These are phyloP conservation scores for Myathropa florea DNA, from an alignment of 2,888 invertebrate species.

Conservation along the genomic window DNA sequence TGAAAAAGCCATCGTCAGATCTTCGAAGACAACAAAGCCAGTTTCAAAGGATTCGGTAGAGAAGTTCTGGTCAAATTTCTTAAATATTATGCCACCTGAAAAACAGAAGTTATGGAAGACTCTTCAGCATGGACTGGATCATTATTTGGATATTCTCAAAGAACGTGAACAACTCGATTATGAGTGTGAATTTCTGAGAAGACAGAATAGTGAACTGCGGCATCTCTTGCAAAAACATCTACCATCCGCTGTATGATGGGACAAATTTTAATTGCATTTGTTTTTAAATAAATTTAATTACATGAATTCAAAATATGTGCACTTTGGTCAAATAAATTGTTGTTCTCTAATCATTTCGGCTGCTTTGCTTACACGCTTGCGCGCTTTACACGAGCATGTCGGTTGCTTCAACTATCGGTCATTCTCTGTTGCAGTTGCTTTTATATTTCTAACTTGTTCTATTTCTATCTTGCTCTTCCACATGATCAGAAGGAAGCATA, in stretches of 20 bases:
- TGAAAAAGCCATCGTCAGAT: constrained; percentile 34
- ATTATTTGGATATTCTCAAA: constrained; percentile 78
- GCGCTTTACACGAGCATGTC: too few relatives aligned
- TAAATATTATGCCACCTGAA: constrained; percentile 83
- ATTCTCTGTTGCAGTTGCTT: too few relatives aligned
- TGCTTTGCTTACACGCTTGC: too few relatives aligned
- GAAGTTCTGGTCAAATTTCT: constrained; percentile 86
- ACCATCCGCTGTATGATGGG: constrained; percentile 73
- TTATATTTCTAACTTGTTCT: too few relatives aligned
- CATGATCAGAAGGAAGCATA: too few relatives aligned
- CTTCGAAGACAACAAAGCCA: constrained; percentile 7
- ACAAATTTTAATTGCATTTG: background rate
- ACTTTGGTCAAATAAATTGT: too few relatives aligned
- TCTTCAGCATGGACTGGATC: constrained; percentile 79
- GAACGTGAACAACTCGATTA: constrained; percentile 85
- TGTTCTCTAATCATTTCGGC: too few relatives aligned
- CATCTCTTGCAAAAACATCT: constrained; percentile 85
- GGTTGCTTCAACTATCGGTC: too few relatives aligned
- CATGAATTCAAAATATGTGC: background rate
- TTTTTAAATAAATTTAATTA: background rate
- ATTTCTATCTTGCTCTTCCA: too few relatives aligned
- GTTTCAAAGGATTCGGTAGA: constrained; percentile 82
- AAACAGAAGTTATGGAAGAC: constrained; percentile 86
- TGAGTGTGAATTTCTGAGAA: constrained; percentile 85
- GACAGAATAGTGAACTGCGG: constrained; percentile 86